Base-by-base conservation (phyloP, 2,888 invertebrate species). In the Perizoma flavofasciatum region DNA sequence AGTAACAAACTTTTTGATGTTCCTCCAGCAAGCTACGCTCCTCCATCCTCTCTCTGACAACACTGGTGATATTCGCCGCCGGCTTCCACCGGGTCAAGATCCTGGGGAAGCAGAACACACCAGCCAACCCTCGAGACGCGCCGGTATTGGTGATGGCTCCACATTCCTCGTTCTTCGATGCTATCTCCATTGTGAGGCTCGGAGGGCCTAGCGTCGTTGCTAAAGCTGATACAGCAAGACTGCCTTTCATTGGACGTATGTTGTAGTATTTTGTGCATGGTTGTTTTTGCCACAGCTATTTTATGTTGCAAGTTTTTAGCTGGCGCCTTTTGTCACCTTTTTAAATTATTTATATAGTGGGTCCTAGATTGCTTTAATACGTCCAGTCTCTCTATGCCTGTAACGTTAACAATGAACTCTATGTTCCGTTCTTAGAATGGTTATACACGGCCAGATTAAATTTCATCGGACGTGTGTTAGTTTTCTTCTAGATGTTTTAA, bases 181-280 rank as follows among this genome's bases (percentile, higher is more conserved):
- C 97, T 62, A 93, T 98, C 67, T 94, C 96, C 72, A 96, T 97
- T 75, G 95, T 97, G 61, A 94, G 94, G 78, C 94, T 97, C 69
- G 96, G 95, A n/a, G 96, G 96, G 51, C 97, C 97, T 34, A 96
- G 97, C 74, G 96, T 98, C 80, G 98, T 98, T 71, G 97, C 98
- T 65, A 98, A 97, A 84, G 96, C 95, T 22, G 97, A 97, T 81
- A 96, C 97, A 34, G 95, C 95, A 54, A 92, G 94, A 64, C 94
- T 97, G 74, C 97, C 98, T 60, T 93, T 98, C 77, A 95, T 98
- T 86, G 98, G 98, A 95, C 97, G 98, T 98, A 96, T 85, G 96
- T 90, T 66, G 44, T 58, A 37, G 63, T 22, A 22, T 1, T 22
- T 53, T 22, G 54, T 57, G 57, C 63, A 55, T 62, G 56, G 65